Evolutionary conservation across 2,888 invertebrate species (phyloP), one percentile per base, ranked within the genome.

Genomic region (Atherix ibis): DNA sequence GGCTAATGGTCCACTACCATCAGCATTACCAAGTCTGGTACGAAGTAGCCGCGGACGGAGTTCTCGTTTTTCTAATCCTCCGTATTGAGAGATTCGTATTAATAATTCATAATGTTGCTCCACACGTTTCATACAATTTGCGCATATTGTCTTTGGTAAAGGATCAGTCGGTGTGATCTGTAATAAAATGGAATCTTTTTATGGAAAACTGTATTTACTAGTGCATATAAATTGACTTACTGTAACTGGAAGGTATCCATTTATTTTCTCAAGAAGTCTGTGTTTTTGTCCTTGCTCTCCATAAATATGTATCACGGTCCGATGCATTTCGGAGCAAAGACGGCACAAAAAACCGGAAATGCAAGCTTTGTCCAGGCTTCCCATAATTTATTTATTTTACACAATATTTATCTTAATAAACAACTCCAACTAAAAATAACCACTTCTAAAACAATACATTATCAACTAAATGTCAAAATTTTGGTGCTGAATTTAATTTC

Each of bases 311-410:
- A 84, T 73, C 35, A 84, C 84, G 49, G 73, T 75, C 53, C 76
- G 71, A 61, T 83, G 83, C 74, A 82, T 80, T 67, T 82, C 81
- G 19, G 83, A 83, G 58, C 85, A 85, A 40, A 85, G 67, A 52
- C 84, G 73, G 62, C 85, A 85, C 52, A 85, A 74, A 64, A 81
- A 85, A 45, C 84, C 84, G 33, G 81, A 78, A 50, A 83, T 71
- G 46, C 80, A 71, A 34, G 80, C 84, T 63, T 75, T 74, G 48
- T 78, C 80, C 48, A 80, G 72, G 54, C 84, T 84, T 31, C 85
- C 85, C 85, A 85, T 84, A n/a, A n/a, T n/a, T n/a, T n/a, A n/a
- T n/a, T n/a, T n/a, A n/a, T n/a, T n/a, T n/a, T 50, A n/a, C n/a
- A n/a, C n/a, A n/a, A n/a, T n/a, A n/a, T n/a, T n/a, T n/a, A n/a